A percentile compares a stretch with the other conserved stretches of the same genome.
These are phyloP conservation scores for Acrocyrtus sp. DNA, from an alignment of 2,888 invertebrate species.

Conservation along the genomic window DNA sequence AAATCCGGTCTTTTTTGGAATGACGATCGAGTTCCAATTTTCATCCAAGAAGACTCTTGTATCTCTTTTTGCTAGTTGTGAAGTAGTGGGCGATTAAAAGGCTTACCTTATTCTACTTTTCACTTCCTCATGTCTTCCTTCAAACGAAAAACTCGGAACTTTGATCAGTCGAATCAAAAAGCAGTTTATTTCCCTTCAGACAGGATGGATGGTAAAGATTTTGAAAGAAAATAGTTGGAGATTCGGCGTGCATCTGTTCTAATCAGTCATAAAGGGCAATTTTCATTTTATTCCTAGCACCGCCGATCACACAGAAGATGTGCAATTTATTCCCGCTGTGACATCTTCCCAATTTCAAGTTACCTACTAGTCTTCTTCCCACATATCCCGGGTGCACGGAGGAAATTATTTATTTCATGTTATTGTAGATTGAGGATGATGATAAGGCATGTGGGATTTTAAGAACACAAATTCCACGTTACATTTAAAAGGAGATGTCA, in stretches of 20 bases:
- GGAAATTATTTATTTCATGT: background rate
- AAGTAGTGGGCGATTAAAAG: background rate
- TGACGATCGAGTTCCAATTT: too few relatives aligned
- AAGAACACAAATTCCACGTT: slow-evolving; percentile 13
- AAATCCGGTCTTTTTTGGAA: background rate
- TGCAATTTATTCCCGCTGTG: background rate
- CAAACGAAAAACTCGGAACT: background rate
- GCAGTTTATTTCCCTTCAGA: background rate
- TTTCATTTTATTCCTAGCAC: background rate
- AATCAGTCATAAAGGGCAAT: slow-evolving; percentile 27
- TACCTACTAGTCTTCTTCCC: background rate
- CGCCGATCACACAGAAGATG: background rate
- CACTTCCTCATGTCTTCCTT: background rate
- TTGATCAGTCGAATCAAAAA: background rate
- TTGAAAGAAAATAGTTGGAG: background rate
- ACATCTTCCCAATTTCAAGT: background rate
- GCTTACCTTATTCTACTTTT: background rate
- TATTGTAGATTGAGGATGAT: background rate
- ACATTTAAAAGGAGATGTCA: background rate
- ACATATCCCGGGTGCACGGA: background rate
- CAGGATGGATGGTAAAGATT: background rate
- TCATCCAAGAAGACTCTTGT: background rate
- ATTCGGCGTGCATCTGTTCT: slow-evolving; percentile 27
- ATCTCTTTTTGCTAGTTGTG: background rate
- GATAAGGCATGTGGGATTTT: slow-evolving; percentile 1